Evolutionary conservation across 53 echinoderm and acorn worm genomes (phyloP).

Genomic region (Astropecten irregularis): DNA sequence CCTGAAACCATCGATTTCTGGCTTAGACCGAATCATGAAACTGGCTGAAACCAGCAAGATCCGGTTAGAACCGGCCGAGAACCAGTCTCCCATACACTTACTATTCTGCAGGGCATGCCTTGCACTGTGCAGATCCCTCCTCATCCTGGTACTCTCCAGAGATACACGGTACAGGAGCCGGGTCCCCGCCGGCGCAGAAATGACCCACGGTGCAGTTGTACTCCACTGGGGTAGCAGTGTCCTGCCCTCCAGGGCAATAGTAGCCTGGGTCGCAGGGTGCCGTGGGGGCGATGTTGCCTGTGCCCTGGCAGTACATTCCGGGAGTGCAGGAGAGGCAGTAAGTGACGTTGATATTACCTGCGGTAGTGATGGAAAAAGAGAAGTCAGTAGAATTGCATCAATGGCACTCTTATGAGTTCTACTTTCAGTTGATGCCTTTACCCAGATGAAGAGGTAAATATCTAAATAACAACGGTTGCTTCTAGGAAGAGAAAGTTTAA

Average conservation of each 20-base stretch:
- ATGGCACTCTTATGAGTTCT: no score
- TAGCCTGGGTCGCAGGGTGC: conserved; percentile 85
- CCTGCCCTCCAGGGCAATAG: conserved; percentile 95
- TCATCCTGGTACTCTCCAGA: conserved; percentile 95
- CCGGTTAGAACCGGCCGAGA: neutral
- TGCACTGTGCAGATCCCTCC: conserved; percentile 75
- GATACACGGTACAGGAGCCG: conserved; percentile 76
- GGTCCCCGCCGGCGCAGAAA: conserved; percentile 77
- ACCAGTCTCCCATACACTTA: conserved; percentile 50
- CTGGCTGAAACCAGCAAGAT: neutral
- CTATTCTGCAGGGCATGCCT: conserved; percentile 75
- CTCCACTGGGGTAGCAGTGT: conserved; percentile 73
- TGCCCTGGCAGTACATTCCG: conserved; percentile 86
- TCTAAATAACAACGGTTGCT: no score
- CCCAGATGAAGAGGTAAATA: no score
- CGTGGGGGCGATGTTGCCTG: conserved; percentile 72
- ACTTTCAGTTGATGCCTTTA: no score
- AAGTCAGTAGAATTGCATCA: neutral
- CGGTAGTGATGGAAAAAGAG: neutral
- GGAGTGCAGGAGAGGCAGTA: conserved; percentile 92
- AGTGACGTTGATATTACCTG: conserved; percentile 80
- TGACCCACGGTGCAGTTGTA: conserved; percentile 99
- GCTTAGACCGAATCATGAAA: no score
- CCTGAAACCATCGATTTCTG: no score
- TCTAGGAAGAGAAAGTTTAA: no score